These are phyloP conservation scores for Poeciliopsis infans DNA, from an alignment of 2,797 vertebrate genomes.

Conservation along the genomic window DNA sequence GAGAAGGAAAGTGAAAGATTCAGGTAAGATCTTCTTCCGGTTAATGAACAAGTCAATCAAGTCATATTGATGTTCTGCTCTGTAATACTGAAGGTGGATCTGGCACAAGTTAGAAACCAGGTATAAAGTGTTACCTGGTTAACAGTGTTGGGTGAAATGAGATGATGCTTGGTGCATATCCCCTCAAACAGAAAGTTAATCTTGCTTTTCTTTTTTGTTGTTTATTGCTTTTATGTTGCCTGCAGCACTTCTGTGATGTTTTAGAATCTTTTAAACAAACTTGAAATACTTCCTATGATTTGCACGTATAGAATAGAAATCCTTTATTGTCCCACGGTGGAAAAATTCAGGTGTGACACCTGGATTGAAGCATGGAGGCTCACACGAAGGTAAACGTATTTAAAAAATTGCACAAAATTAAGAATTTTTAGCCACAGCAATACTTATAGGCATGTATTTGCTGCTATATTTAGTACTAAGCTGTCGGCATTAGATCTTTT, in stretches of 20 bases:
- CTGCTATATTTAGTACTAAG: background rate
- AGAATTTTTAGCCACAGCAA: background rate
- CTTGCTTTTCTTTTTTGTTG: background rate
- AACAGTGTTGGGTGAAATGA: background rate
- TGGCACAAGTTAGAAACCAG: background rate
- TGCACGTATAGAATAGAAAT: background rate
- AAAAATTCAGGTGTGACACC: background rate
- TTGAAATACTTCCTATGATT: background rate
- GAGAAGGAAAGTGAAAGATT: conserved; percentile 47
- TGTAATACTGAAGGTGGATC: background rate
- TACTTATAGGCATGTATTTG: background rate
- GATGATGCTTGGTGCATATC: background rate
- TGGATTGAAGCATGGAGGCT: no score
- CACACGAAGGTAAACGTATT: no score
- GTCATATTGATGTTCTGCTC: background rate
- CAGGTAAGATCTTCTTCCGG: conserved; percentile 62
- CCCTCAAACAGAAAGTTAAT: background rate
- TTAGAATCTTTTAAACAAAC: background rate
- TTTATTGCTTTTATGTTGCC: background rate
- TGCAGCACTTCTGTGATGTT: background rate
- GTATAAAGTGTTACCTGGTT: background rate
- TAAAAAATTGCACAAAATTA: no score
- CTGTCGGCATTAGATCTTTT: background rate
- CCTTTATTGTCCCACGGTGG: no score
- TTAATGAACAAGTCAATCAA: background rate